phyloP scores from a whole-genome alignment of 2,113 vertebrate species.

The Ophthalmolycus amberensis region DNA sequence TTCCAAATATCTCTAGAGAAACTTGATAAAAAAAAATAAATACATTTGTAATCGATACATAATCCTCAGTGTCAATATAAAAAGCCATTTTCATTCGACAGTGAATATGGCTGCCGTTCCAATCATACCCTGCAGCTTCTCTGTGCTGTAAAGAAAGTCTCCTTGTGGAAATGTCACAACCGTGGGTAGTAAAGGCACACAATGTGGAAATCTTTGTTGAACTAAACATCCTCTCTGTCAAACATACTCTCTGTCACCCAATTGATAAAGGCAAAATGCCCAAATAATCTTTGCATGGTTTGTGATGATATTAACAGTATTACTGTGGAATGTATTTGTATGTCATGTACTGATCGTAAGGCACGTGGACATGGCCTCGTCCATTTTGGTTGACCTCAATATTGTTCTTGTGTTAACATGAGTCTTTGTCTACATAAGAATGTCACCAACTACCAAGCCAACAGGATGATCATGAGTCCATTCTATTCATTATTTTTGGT shows the following conservation, averaged over 20 bases:
- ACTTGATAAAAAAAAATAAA: background rate
- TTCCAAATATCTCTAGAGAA: slow-evolving; percentile 20
- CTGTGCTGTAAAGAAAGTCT: slow-evolving; percentile 11
- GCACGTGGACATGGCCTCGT: background rate
- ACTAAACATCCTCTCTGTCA: background rate
- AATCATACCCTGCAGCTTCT: background rate
- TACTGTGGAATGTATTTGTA: background rate
- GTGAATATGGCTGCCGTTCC: background rate
- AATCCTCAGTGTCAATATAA: slow-evolving; percentile 15
- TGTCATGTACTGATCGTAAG: background rate
- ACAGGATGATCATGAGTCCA: background rate
- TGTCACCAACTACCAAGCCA: background rate
- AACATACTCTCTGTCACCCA: background rate
- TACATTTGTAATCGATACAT: slow-evolving; percentile 4
- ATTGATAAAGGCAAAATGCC: background rate
- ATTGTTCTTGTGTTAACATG: background rate
- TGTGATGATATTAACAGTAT: background rate
- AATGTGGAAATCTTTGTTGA: background rate
- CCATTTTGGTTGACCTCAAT: background rate
- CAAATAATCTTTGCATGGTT: background rate
- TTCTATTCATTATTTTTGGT: background rate
- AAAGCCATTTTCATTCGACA: background rate
- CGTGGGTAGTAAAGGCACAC: background rate
- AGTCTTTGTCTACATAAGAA: background rate
- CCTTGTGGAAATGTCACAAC: background rate